Evolutionary conservation across 23 tunicate species (phyloP).

Genomic region (Pegea sp.): DNA sequence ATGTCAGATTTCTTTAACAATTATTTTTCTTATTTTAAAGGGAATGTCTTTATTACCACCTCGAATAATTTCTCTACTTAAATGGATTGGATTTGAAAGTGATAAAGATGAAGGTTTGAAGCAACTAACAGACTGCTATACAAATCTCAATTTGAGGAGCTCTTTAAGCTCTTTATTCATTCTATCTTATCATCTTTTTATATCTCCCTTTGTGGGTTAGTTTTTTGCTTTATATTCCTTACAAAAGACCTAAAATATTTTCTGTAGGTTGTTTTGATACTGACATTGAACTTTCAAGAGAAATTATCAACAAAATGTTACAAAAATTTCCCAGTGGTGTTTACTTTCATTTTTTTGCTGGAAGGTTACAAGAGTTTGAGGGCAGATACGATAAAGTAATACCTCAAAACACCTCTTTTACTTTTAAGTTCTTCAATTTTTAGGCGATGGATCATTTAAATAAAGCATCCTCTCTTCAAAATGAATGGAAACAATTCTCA

Average conservation of each 20-base stretch:
- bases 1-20: too few species aligned
- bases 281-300: constrained; percentile 15
- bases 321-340: constrained; percentile 55
- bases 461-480: constrained; percentile 41
- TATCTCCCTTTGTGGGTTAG: constrained; percentile 40
- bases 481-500: constrained; percentile 78
- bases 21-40: constrained; percentile 12
- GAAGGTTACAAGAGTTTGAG: constrained; percentile 30
- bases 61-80: constrained; percentile 31
- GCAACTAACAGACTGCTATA: constrained; percentile 29
- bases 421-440: neutral
- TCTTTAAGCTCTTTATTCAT: constrained; percentile 19
- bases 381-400: constrained; percentile 52
- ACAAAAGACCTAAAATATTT: too few species aligned
- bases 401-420: neutral
- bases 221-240: neutral
- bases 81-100: constrained; percentile 79
- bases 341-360: constrained; percentile 48
- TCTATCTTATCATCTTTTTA: constrained; percentile 41
- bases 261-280: constrained; percentile 34
- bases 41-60: constrained; percentile 73
- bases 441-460: constrained; percentile 48
- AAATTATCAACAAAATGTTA: constrained; percentile 33
- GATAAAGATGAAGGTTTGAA: constrained; percentile 43
- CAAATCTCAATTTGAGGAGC: constrained; percentile 25